Conservation (phyloP, 2,888 invertebrate species). For the Oscheius sp. region DNA sequence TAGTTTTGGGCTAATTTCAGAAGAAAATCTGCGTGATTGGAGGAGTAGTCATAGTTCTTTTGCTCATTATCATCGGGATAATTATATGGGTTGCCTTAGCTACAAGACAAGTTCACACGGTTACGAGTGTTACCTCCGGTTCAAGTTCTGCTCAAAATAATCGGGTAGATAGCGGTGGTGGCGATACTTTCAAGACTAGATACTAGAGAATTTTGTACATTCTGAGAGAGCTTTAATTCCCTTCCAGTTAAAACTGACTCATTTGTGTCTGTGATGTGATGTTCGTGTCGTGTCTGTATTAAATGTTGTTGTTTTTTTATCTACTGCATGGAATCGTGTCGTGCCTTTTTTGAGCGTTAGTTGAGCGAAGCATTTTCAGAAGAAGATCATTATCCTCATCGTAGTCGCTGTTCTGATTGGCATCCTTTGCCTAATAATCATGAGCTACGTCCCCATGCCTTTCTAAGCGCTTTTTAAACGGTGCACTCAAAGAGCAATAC, state of each 20-base stretch:
- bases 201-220: neutral
- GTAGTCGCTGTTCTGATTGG: constrained; percentile 84
- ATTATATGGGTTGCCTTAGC: constrained; percentile 70
- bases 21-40: constrained; percentile 67
- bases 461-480: constrained; percentile 34
- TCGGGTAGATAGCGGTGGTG: neutral
- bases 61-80: constrained; percentile 70
- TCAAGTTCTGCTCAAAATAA: neutral
- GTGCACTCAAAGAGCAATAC: constrained; percentile 5
- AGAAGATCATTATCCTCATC: constrained; percentile 92
- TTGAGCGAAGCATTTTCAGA: constrained; percentile 76
- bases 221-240: neutral
- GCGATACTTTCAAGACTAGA: neutral
- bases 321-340: neutral
- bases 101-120: constrained; percentile 30
- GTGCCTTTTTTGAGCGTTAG: neutral
- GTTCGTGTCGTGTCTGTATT: neutral
- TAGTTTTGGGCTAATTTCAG: constrained; percentile 58
- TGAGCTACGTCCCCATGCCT: constrained; percentile 53
- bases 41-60: constrained; percentile 57
- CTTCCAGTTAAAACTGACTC: neutral
- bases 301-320: neutral
- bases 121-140: neutral
- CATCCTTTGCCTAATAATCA: constrained; percentile 74
- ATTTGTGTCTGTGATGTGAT: constrained; percentile 5